Evolutionary conservation across 1,140 invertebrate genomes (phyloP).

Genomic region (Brachionus rubens): DNA sequence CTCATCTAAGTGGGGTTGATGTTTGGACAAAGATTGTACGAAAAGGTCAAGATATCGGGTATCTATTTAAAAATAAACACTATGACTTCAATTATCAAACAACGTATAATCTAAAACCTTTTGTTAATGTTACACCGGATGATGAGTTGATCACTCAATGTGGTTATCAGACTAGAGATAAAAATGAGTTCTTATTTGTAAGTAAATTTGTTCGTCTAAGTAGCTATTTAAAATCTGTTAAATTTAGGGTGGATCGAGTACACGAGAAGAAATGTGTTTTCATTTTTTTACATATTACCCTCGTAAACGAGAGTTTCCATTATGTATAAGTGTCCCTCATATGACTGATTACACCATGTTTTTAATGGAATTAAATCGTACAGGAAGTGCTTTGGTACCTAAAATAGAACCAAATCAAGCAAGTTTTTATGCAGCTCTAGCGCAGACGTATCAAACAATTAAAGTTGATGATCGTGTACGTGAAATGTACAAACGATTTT

Average conservation of each 20-base stretch:
- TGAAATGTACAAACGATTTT: neutral
- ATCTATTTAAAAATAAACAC: conserved; percentile 13
- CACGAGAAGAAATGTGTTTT: conserved; percentile 30
- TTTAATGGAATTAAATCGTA: neutral
- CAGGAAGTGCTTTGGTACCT: neutral
- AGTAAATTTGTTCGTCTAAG: neutral
- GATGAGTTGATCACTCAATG: conserved; percentile 32
- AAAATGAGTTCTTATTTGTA: neutral
- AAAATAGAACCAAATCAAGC: neutral
- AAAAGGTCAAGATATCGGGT: conserved; percentile 60
- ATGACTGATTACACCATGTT: neutral
- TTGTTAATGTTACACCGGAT: neutral
- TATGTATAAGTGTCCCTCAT: neutral
- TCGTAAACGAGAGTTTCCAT: neutral
- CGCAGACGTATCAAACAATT: neutral
- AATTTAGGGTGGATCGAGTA: neutral
- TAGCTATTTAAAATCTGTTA: neutral
- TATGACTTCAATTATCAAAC: conserved; percentile 46
- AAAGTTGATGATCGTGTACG: neutral
- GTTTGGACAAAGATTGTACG: conserved; percentile 82
- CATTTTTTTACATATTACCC: conserved; percentile 27
- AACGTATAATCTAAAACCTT: conserved; percentile 5
- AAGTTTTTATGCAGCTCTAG: neutral
- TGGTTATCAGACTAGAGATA: neutral
- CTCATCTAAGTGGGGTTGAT: conserved; percentile 81